phyloP scores from a whole-genome alignment of 2,113 vertebrate species.

The Nothoprocta perdicaria region DNA sequence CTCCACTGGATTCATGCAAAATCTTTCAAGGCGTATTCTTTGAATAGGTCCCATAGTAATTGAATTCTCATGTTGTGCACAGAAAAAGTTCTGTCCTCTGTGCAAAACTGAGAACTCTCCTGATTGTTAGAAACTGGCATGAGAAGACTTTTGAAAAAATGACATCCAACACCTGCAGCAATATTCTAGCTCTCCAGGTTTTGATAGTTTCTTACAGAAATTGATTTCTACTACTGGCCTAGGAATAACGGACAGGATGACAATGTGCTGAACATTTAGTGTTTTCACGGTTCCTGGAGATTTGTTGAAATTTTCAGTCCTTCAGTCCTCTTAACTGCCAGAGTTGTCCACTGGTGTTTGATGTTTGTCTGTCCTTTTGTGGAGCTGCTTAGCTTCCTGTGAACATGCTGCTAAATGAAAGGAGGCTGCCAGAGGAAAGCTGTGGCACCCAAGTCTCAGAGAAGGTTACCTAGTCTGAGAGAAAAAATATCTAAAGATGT shows the following conservation, averaged over 20 bases:
- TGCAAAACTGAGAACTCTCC: constrained; percentile 10
- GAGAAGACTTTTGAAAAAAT: constrained; percentile 28
- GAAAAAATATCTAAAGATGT: not conserved
- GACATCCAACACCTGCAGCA: constrained; percentile 9
- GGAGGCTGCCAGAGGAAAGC: not conserved
- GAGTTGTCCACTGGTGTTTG: constrained; percentile 10
- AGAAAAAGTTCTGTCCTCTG: not conserved
- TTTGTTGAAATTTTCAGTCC: constrained; percentile 17
- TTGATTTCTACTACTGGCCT: constrained; percentile 51
- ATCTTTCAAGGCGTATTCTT: constrained; percentile 24
- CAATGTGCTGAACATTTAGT: not conserved
- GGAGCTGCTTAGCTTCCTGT: not conserved
- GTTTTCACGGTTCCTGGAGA: constrained; percentile 28
- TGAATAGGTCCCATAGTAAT: constrained; percentile 44
- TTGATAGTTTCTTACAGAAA: constrained; percentile 30
- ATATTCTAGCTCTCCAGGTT: constrained; percentile 22
- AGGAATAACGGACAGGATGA: constrained; percentile 25
- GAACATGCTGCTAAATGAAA: constrained; percentile 17
- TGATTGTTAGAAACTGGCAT: constrained; percentile 13
- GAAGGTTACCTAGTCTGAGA: not conserved
- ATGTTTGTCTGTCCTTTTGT: not conserved
- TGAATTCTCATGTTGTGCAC: constrained; percentile 34
- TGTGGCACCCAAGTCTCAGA: not conserved
- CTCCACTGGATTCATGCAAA: constrained; percentile 31
- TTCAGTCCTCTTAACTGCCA: constrained; percentile 25